A percentile compares a stretch with the other conserved stretches of the same genome.
These are phyloP conservation scores for Nematolebias whitei DNA, from an alignment of 2,113 vertebrate species.

Conservation along the genomic window DNA sequence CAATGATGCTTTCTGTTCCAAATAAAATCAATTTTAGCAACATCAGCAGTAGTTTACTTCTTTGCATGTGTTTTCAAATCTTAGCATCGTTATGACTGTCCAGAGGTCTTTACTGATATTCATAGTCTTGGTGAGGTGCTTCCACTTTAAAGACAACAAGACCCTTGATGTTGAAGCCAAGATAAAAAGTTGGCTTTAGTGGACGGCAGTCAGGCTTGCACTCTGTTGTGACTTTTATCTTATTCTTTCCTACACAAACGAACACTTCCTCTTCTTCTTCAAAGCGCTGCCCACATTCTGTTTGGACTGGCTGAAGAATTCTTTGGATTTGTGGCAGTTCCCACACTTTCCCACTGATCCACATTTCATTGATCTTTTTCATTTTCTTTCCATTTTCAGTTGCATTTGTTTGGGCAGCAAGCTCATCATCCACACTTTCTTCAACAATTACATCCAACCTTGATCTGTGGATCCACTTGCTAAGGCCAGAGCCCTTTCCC, in stretches of 20 bases:
- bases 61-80: no score
- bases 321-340: constrained; percentile 1
- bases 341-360: constrained; percentile 35
- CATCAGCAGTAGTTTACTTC: no score
- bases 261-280: background rate
- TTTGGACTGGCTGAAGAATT: constrained; percentile 27
- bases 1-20: no score
- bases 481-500: constrained; percentile 40
- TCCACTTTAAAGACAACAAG: constrained; percentile 39
- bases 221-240: no score
- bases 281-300: fast-evolving
- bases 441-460: constrained; percentile 24
- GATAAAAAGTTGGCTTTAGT: no score
- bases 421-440: background rate
- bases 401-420: fast-evolving
- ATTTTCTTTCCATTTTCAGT: fast-evolving
- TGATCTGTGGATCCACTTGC: constrained; percentile 53
- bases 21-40: no score
- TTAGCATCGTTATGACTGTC: no score
- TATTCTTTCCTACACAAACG: constrained; percentile 22
- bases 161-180: constrained; percentile 63
- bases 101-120: no score
- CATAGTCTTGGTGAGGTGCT: no score
- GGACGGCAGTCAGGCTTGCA: no score
- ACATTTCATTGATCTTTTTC: background rate